Evolutionary conservation across 2,888 invertebrate genomes (phyloP), one percentile per base, ranked within the genome.

Genomic region (Parnassius orleans): DNA sequence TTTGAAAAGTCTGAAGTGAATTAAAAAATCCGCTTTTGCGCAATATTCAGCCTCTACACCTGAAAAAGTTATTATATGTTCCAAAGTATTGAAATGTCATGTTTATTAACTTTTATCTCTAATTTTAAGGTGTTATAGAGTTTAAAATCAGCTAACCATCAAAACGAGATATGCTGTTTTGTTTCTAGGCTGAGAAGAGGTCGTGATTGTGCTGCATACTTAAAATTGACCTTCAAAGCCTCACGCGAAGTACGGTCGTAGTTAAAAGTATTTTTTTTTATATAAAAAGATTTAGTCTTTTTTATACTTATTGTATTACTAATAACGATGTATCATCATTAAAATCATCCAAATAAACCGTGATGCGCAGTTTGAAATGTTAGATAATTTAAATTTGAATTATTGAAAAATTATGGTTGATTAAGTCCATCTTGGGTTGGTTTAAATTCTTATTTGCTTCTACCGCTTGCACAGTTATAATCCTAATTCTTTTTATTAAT

Each of bases 181-280:
- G 64, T 44, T 61, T 48, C 61, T 68, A 63, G 53, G 53, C 52
- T n/a, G 63, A 62, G 51, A 57, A 68, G 69, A 72, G 72, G 76
- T 84, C 85, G 85, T 86, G 86, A 85, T 84, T 79, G 76, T 80
- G 79, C 84, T 83, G 87, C 87, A 88, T 88, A 85, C 81, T 78
- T 80, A 69, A 74, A 69, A 69, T 63, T 80, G 88, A 87, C 89
- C 89, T 89, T 87, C 82, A 77, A 77, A 72, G 75, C 72, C 78
- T 87, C 87, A 87, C 87, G 89, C 78, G 76, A 53, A 71, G 83
- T 84, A 87, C 77, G 73, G 71, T 68, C 69, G 64, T 1, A 12
- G 19, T 51, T 53, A n/a, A 72, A 67, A 80, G 79, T 71, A 64
- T n/a, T n/a, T n/a, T 57, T 69, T 33, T 53, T 11, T 11, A 43